These are phyloP conservation scores for Pocillopora damicornis DNA, from an alignment of 64 coral and sea anemone genomes.

Conservation along the genomic window DNA sequence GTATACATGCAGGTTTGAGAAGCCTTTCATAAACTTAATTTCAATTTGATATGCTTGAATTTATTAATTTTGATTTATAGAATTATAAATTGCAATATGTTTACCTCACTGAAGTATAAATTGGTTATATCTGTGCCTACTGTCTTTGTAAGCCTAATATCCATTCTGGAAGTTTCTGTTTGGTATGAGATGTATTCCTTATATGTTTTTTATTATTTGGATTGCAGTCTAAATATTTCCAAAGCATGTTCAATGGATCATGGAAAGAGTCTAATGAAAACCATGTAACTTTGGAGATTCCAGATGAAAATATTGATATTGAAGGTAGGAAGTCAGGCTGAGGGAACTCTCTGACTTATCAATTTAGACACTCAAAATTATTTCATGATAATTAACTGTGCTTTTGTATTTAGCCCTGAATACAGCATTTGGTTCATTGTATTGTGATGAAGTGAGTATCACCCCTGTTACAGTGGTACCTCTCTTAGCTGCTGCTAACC, in stretches of 20 bases:
- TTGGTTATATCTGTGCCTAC: too few relatives aligned
- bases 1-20: too few relatives aligned
- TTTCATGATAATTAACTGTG: background rate
- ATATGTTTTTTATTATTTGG: background rate
- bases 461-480: constrained; percentile 57
- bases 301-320: constrained; percentile 83
- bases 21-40: too few relatives aligned
- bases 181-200: too few relatives aligned
- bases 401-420: constrained; percentile 51
- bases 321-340: constrained; percentile 49
- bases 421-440: constrained; percentile 94
- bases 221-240: constrained; percentile 85
- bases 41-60: too few relatives aligned
- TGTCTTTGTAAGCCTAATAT: too few relatives aligned
- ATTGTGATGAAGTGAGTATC: constrained; percentile 88
- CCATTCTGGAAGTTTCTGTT: too few relatives aligned
- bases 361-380: background rate
- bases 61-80: too few relatives aligned
- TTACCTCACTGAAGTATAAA: too few relatives aligned
- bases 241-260: constrained; percentile 89
- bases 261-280: constrained; percentile 86
- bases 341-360: background rate
- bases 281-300: constrained; percentile 72
- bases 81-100: too few relatives aligned
- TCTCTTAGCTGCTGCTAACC: constrained; percentile 75